phyloP scores from a whole-genome alignment of 2,797 vertebrate genomes.

The Ibycter americanus region DNA sequence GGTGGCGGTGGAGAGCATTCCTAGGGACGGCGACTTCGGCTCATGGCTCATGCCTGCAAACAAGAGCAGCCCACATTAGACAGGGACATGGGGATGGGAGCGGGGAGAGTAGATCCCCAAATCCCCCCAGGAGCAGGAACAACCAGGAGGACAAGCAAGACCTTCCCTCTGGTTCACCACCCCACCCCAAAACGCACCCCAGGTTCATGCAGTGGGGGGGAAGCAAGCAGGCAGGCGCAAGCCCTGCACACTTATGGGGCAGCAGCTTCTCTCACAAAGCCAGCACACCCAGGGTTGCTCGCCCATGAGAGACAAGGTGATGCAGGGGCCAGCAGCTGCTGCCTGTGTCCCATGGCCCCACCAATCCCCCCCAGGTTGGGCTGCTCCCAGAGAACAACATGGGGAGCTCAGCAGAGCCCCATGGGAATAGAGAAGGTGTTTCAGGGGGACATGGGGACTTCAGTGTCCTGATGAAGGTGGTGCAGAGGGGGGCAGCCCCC shows the following conservation, averaged over 20 bases:
- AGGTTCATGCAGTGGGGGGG: accelerated
- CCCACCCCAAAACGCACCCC: background rate
- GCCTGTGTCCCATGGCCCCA: slow-evolving; percentile 71
- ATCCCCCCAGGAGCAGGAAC: accelerated
- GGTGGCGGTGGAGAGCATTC: slow-evolving; percentile 98
- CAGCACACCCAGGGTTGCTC: slow-evolving; percentile 60
- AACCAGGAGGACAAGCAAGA: accelerated
- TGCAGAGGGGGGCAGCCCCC: accelerated
- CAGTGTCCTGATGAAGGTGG: background rate
- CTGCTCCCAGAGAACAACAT: slow-evolving; percentile 75
- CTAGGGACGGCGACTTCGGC: slow-evolving; percentile 99
- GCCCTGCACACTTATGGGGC: background rate
- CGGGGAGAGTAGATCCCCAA: accelerated
- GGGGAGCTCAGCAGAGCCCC: slow-evolving; percentile 62
- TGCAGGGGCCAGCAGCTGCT: slow-evolving; percentile 82
- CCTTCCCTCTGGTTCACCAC: accelerated
- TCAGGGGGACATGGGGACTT: accelerated
- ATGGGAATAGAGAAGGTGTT: background rate
- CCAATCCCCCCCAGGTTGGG: slow-evolving; percentile 63
- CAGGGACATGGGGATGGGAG: background rate
- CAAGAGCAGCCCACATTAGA: slow-evolving; percentile 23
- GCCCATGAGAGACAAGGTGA: slow-evolving; percentile 77
- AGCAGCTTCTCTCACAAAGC: slow-evolving; percentile 74
- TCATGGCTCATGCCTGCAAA: slow-evolving; percentile 99
- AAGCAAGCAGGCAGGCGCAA: background rate